Evolutionary conservation across 2,888 invertebrate species (phyloP).

Genomic region (Alviniconcha strummeri): DNA sequence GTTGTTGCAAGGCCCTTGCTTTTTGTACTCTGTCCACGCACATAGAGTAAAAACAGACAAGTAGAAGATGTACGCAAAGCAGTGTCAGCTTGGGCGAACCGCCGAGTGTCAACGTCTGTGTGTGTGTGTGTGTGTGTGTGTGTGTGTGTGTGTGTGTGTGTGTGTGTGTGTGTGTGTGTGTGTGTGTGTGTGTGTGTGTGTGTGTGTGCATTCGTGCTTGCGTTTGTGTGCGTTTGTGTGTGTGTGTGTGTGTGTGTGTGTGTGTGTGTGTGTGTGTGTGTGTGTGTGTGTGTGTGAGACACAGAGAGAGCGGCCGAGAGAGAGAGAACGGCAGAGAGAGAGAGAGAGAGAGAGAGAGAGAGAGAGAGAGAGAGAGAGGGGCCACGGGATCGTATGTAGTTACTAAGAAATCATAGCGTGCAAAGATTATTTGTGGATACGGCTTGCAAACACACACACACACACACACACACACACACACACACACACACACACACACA

Average conservation of each 20-base stretch:
- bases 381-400: neutral
- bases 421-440: no score
- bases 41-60: no score
- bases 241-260: conserved; percentile 9
- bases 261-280: neutral
- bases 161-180: conserved; percentile 23
- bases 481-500: no score
- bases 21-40: no score
- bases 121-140: conserved; percentile 7
- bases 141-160: conserved; percentile 16
- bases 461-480: no score
- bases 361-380: neutral
- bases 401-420: neutral
- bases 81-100: no score
- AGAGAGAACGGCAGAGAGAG: neutral
- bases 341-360: conserved; percentile 16
- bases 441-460: no score
- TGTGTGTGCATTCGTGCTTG: conserved; percentile 10
- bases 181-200: conserved; percentile 10
- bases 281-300: neutral
- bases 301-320: neutral
- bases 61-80: no score
- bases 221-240: conserved; percentile 20
- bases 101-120: neutral
- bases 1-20: no score